Percentiles rank a stretch among this genome's conserved stretches.
These are phyloP conservation scores for Pocillopora damicornis DNA, from an alignment of 64 coral and sea anemone genomes.

Conservation along the genomic window DNA sequence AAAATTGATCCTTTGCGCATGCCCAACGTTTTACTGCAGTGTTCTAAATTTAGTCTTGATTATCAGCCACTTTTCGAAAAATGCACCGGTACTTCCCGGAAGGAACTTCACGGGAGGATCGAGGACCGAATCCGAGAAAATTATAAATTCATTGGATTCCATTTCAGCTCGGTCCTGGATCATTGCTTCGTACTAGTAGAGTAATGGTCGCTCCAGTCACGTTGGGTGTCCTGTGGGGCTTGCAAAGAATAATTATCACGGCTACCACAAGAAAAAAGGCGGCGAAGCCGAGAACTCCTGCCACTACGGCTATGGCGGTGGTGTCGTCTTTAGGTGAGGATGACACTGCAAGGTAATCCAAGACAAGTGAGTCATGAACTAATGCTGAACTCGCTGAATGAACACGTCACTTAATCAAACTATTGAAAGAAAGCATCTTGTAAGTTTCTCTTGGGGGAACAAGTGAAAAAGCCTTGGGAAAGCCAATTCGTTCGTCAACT, in stretches of 20 bases:
- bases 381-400: not conserved
- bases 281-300: conserved; percentile 31
- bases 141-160: too few species aligned
- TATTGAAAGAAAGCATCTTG: too few species aligned
- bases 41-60: too few species aligned
- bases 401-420: not conserved
- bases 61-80: too few species aligned
- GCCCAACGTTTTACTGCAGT: too few species aligned
- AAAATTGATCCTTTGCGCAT: too few species aligned
- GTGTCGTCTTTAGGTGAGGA: not conserved
- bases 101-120: too few species aligned
- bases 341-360: not conserved
- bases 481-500: too few species aligned
- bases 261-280: not conserved
- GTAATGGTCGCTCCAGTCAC: not conserved
- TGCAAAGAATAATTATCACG: conserved; percentile 13
- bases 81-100: too few species aligned
- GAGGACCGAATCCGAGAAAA: not conserved
- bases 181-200: not conserved
- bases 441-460: too few species aligned
- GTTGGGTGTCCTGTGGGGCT: not conserved
- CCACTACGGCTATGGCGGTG: not conserved
- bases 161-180: not conserved
- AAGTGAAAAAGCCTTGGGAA: too few species aligned
- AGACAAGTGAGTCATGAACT: too few species aligned